Conservation (phyloP, 2,888 invertebrate species). For the Tupiocoris notatus region DNA sequence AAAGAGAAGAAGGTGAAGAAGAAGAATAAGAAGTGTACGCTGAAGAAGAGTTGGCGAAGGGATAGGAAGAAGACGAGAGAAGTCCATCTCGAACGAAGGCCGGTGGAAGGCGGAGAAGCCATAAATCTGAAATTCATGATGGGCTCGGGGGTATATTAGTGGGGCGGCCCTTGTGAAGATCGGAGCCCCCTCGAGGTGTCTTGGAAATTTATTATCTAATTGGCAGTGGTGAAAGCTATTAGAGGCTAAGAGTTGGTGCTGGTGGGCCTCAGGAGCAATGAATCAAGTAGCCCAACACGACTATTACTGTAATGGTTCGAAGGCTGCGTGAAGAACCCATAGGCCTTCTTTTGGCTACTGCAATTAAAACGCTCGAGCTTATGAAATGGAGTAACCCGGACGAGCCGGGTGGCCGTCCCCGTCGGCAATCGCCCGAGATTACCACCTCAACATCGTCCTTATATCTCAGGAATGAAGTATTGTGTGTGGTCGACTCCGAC, state of each 20-base stretch:
- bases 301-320: conserved; percentile 40
- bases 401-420: conserved; percentile 28
- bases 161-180: conserved; percentile 43
- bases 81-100: conserved; percentile 22
- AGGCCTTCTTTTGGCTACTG: conserved; percentile 37
- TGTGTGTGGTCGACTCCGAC: no score
- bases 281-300: conserved; percentile 45
- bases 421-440: not conserved
- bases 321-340: conserved; percentile 10
- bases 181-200: conserved; percentile 47
- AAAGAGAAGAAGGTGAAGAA: conserved; percentile 11
- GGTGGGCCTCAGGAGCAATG: conserved; percentile 43
- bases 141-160: conserved; percentile 40
- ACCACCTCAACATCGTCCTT: not conserved
- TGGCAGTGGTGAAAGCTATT: conserved; percentile 53
- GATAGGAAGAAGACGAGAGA: conserved; percentile 28
- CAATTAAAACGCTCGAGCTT: conserved; percentile 34
- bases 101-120: conserved; percentile 29
- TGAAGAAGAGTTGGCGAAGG: conserved; percentile 1
- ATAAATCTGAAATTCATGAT: conserved; percentile 44
- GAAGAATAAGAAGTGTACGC: not conserved
- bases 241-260: conserved; percentile 46
- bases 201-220: conserved; percentile 52
- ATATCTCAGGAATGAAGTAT: not conserved
- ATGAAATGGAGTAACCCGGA: conserved; percentile 11